Evolutionary conservation across 2,888 invertebrate genomes (phyloP).

Genomic region (Diaperis boleti): DNA sequence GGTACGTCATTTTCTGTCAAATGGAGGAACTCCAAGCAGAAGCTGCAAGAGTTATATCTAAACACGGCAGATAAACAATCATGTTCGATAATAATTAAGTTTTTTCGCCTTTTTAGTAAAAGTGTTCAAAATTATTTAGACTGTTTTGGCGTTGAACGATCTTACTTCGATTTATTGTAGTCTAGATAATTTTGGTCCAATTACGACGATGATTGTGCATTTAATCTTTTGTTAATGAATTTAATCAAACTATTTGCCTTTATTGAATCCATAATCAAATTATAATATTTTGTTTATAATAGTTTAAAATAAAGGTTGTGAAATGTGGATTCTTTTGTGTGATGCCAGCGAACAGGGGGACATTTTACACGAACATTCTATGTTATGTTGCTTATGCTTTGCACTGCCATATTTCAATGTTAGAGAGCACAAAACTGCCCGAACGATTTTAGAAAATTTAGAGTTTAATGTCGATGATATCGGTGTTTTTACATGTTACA

Average conservation of each 20-base stretch:
- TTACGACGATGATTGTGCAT: conserved; percentile 49
- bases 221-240: conserved; percentile 34
- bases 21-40: conserved; percentile 87
- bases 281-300: conserved; percentile 52
- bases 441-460: conserved; percentile 8
- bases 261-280: conserved; percentile 50
- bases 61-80: conserved; percentile 68
- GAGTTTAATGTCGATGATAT: conserved; percentile 16
- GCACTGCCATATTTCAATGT: conserved; percentile 58
- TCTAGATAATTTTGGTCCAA: conserved; percentile 36
- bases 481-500: conserved; percentile 35
- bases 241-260: conserved; percentile 52
- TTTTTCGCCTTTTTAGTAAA: conserved; percentile 28
- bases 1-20: conserved; percentile 91
- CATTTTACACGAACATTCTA: conserved; percentile 63
- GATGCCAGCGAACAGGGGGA: conserved; percentile 39
- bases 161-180: conserved; percentile 19
- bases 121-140: conserved; percentile 37
- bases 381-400: conserved; percentile 62
- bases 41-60: conserved; percentile 77
- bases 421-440: conserved; percentile 51
- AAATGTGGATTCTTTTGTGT: conserved; percentile 49
- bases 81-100: conserved; percentile 44
- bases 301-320: conserved; percentile 59
- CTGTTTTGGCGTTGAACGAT: conserved; percentile 1